Conservation (phyloP, 1,140 invertebrate genomes). For the Drosophila jambulina region DNA sequence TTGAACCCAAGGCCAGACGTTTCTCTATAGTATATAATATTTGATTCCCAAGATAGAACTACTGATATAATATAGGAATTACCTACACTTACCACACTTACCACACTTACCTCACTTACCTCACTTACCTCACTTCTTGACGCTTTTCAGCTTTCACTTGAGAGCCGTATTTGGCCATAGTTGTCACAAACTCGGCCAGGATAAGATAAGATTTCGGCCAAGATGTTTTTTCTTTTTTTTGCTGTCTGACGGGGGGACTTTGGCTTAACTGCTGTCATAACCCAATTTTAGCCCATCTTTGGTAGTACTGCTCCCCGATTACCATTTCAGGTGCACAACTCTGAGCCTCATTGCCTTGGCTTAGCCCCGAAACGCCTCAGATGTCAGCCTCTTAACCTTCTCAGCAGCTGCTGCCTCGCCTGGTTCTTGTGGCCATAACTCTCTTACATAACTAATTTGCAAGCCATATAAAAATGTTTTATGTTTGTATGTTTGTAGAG, state of each 20-base stretch:
- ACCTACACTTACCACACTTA: constrained; percentile 12
- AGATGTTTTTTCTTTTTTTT: constrained; percentile 23
- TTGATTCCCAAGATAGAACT: constrained; percentile 26
- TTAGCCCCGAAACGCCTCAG: constrained; percentile 51
- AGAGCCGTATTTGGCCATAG: constrained; percentile 22
- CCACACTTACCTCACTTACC: neutral
- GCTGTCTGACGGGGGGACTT: constrained; percentile 12
- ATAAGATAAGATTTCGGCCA: constrained; percentile 23
- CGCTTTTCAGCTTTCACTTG: constrained; percentile 17
- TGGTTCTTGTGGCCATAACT: constrained; percentile 57
- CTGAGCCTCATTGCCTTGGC: constrained; percentile 26
- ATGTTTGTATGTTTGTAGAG: constrained; percentile 17
- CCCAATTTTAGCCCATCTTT: no score
- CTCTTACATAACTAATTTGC: constrained; percentile 64
- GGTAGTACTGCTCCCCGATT: neutral
- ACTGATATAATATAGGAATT: constrained; percentile 22
- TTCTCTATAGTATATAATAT: constrained; percentile 10
- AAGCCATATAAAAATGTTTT: constrained; percentile 51
- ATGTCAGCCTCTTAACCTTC: constrained; percentile 70
- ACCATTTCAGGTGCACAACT: constrained; percentile 17
- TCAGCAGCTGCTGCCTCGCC: neutral
- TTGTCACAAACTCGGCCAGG: constrained; percentile 8
- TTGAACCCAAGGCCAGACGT: constrained; percentile 25
- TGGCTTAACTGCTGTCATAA: neutral
- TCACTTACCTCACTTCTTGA: neutral